phyloP scores from a whole-genome alignment of 2,888 invertebrate species.

The Anthophora plumipes region DNA sequence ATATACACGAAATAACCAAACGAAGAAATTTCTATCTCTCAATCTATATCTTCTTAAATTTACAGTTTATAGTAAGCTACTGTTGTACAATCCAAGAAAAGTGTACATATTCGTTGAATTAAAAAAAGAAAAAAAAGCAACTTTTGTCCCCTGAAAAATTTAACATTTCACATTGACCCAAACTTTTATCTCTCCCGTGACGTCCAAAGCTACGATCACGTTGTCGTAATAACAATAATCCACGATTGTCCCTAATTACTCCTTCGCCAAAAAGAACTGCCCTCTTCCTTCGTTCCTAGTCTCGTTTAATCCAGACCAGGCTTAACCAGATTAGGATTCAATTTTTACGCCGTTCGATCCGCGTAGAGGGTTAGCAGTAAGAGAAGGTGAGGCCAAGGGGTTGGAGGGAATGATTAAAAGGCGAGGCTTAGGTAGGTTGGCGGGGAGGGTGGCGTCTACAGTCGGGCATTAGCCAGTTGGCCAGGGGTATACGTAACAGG shows the following conservation, averaged over 20 bases:
- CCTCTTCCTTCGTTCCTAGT: background rate
- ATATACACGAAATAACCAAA: too few relatives aligned
- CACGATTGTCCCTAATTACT: constrained; percentile 2
- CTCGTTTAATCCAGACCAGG: constrained; percentile 30
- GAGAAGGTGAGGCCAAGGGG: too few relatives aligned
- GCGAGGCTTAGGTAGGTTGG: constrained; percentile 34
- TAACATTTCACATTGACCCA: too few relatives aligned
- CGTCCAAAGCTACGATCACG: too few relatives aligned
- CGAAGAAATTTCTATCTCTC: too few relatives aligned
- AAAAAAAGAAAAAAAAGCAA: too few relatives aligned
- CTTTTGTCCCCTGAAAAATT: too few relatives aligned
- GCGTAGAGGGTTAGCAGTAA: background rate
- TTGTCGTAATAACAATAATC: background rate
- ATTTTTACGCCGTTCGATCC: constrained; percentile 39
- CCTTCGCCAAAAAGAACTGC: constrained; percentile 8
- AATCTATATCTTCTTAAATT: too few relatives aligned
- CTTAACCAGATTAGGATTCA: constrained; percentile 41
- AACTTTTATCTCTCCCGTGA: too few relatives aligned
- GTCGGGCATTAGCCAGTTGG: constrained; percentile 64
- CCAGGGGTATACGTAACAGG: constrained; percentile 60
- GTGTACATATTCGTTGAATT: too few relatives aligned
- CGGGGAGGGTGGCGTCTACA: constrained; percentile 43
- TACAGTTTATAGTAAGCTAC: too few relatives aligned
- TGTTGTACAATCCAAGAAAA: too few relatives aligned
- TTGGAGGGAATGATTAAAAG: constrained; percentile 46